Evolutionary conservation across 2,888 invertebrate genomes (phyloP), one percentile per base, ranked within the genome.

Genomic region (Trilocha varians): DNA sequence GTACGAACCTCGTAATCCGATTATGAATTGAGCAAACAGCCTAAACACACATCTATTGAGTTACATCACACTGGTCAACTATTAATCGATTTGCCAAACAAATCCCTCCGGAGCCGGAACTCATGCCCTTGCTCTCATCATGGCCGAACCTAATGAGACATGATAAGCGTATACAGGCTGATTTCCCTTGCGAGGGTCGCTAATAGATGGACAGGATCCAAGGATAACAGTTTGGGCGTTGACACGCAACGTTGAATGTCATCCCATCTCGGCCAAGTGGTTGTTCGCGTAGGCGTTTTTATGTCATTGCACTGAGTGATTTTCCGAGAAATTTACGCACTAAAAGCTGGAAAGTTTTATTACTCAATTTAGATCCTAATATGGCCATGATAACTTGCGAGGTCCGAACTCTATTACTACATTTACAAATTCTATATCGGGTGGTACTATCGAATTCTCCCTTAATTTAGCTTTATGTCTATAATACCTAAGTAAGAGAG

Each of bases 121-220:
- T 52, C 39, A 48, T 58, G 67, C 52, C 70, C 70, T 71, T 67
- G 72, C 72, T 61, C 68, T 63, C 58, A 47, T 49, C 61, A 53
- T 53, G 53, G 62, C 53, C 58, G 57, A 62, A 63, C 61, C 65
- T 77, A 78, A 80, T 77, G 70, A 72, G 70, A 69, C 72, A 66
- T 75, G 78, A 75, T 78, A 79, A 82, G 70, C 70, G 66, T 74
- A 74, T 62, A 66, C 59, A 59, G 55, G 36, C 55, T 76, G 78
- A 84, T 83, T 84, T 84, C 84, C 83, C 83, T 55, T 45, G 82
- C 55, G 80, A 40, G 37, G 38, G 34, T 38, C 43, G 37, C 32
- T 43, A 43, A 43, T 40, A 37, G 39, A 45, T 45, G 48, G 43
- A 45, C 38, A 38, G 36, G 44, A 43, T 47, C 54, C 55, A 52